phyloP scores from a whole-genome alignment of 2,888 invertebrate genomes.

The Exephanes ischioxanthus region DNA sequence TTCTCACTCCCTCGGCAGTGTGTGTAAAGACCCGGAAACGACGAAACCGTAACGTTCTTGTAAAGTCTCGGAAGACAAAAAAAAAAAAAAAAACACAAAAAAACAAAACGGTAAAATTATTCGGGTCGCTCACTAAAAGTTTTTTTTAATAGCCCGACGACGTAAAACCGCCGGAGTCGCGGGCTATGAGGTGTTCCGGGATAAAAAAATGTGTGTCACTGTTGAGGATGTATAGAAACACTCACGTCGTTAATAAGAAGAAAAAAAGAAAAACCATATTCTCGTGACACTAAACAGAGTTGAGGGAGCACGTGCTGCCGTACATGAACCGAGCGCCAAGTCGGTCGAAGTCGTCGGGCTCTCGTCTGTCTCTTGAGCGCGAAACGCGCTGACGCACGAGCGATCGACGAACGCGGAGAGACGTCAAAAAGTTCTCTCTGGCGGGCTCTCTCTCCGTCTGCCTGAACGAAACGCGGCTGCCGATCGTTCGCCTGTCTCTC shows the following conservation, averaged over 20 bases:
- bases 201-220: constrained; percentile 13
- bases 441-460: not conserved
- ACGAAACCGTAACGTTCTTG: not conserved
- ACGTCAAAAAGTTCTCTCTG: constrained; percentile 24
- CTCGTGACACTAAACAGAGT: not conserved
- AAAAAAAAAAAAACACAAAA: not conserved
- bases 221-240: not conserved
- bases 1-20: not conserved
- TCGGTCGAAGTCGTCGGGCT: constrained; percentile 40
- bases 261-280: not conserved
- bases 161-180: not conserved
- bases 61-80: not conserved
- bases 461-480: constrained; percentile 15
- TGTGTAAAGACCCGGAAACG: constrained; percentile 13
- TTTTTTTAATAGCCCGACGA: constrained; percentile 1
- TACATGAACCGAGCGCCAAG: constrained; percentile 30
- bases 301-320: constrained; percentile 48
- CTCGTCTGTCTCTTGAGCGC: constrained; percentile 25
- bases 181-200: not conserved
- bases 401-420: constrained; percentile 20
- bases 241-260: not conserved
- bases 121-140: constrained; percentile 56
- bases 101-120: constrained; percentile 14
- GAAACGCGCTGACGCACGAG: constrained; percentile 46
- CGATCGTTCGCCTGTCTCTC: not conserved